Base-by-base conservation (phyloP, 2,888 invertebrate species). In the Epistrophe grossulariae region DNA sequence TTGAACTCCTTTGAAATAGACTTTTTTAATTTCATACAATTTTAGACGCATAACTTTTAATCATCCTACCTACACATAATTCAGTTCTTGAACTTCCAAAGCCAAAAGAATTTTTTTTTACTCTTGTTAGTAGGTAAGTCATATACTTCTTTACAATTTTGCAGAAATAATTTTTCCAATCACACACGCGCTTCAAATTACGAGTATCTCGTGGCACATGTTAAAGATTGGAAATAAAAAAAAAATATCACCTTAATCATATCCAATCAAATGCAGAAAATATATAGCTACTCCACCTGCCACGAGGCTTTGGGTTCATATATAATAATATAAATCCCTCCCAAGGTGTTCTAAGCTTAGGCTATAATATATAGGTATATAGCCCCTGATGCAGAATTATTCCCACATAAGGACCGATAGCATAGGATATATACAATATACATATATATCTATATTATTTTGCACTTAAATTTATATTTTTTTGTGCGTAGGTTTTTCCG, bases 401-500 rank as follows among this genome's bases (percentile, higher is more conserved):
- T 66, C 76, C 84, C 80, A 84, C 84, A 80, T 76, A 84, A 38
- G 76, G 59, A 80, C 74, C 71, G 70, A 76, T 19, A 59, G 76
- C 50, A 76, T 66, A 66, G 66, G 28, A 72, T 43, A 43, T 43
- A 60, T 24, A n/a, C n/a, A n/a, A n/a, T n/a, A 24, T 24, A 24
- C 3, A 24, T 24, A 3, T 24, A 24, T 24, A 24, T 24, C 24
- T 24, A 24, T 43, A 62, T 43, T 24, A 62, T 79, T 50, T 55
- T 66, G 52, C 59, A 84, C 64, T 84, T 76, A 71, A 84, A 80
- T 84, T 79, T 84, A 79, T 79, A 79, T 71, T 38, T 64, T 76
- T 64, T 64, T 40, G 64, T 84, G 84, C 84, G 84, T 84, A 80
- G 80, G 84, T 59, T 62, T 70, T 15, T 8, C 11, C 19, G 31